Conservation (phyloP, 2,797 vertebrate genomes). For the Rhinogobio ventralis region DNA sequence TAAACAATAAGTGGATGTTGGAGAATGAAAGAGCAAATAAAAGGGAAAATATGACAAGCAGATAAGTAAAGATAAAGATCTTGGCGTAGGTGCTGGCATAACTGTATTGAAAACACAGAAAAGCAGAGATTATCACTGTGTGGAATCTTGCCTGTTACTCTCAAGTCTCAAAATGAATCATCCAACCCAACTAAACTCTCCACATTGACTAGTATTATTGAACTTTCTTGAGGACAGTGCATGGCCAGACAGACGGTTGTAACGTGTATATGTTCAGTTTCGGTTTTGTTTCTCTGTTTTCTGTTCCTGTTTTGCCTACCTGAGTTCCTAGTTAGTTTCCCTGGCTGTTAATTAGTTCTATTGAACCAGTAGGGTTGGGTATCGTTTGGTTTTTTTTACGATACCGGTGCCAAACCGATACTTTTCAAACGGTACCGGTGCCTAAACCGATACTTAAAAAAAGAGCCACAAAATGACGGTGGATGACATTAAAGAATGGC, state of each 20-base stretch:
- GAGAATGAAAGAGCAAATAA: background rate
- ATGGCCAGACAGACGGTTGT: background rate
- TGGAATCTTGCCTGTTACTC: constrained; percentile 9
- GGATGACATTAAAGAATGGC: too few relatives aligned
- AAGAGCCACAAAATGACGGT: too few relatives aligned
- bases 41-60: background rate
- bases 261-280: background rate
- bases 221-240: background rate
- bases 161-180: background rate
- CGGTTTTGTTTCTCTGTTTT: background rate
- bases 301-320: too few relatives aligned
- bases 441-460: too few relatives aligned
- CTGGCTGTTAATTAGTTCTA: background rate
- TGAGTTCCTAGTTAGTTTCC: background rate
- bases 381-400: too few relatives aligned
- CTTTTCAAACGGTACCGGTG: too few relatives aligned
- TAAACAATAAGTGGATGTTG: background rate
- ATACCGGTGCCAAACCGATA: too few relatives aligned
- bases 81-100: background rate
- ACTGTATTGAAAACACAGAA: background rate
- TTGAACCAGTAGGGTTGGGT: too few relatives aligned
- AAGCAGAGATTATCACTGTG: background rate
- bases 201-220: background rate
- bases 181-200: background rate
- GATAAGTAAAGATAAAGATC: background rate